These are phyloP conservation scores for Euphonia xanthogaster DNA, from an alignment of 2,797 vertebrate species.

Conservation along the genomic window DNA sequence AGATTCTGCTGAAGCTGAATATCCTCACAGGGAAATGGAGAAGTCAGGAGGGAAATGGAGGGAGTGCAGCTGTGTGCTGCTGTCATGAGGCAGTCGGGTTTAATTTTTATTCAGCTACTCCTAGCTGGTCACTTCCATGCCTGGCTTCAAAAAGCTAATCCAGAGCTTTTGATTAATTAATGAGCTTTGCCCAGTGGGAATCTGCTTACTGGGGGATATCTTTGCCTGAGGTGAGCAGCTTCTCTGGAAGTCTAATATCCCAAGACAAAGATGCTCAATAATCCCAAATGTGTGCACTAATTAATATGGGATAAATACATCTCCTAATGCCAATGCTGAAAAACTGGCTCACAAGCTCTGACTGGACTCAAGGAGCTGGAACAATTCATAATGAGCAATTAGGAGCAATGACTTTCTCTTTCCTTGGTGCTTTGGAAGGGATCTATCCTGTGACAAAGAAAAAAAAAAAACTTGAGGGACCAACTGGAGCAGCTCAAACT, in stretches of 20 bases:
- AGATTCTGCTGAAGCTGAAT: background rate
- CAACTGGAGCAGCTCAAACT: background rate
- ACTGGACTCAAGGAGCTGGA: background rate
- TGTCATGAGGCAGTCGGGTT: background rate
- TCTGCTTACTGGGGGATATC: slow-evolving; percentile 10
- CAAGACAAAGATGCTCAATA: background rate
- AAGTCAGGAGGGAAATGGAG: slow-evolving; percentile 28
- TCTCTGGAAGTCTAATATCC: slow-evolving; percentile 15
- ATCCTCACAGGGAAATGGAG: slow-evolving; percentile 7
- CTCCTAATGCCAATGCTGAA: background rate
- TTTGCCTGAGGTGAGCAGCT: slow-evolving; percentile 39
- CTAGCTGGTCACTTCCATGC: slow-evolving; percentile 13
- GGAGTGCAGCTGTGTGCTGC: background rate
- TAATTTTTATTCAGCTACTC: slow-evolving; percentile 55
- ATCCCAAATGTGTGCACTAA: background rate
- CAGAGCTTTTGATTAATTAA: slow-evolving; percentile 68
- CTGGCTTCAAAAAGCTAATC: slow-evolving; percentile 53
- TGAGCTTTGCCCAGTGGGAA: slow-evolving; percentile 50
- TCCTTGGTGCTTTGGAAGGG: background rate
- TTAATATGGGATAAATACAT: slow-evolving; percentile 28
- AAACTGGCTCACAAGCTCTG: background rate
- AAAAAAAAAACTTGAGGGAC: background rate
- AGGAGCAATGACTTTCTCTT: background rate
- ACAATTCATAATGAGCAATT: background rate
- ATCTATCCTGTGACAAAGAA: background rate